These are phyloP conservation scores for Olivierus martensii DNA, from an alignment of 1,140 invertebrate species.

Conservation along the genomic window DNA sequence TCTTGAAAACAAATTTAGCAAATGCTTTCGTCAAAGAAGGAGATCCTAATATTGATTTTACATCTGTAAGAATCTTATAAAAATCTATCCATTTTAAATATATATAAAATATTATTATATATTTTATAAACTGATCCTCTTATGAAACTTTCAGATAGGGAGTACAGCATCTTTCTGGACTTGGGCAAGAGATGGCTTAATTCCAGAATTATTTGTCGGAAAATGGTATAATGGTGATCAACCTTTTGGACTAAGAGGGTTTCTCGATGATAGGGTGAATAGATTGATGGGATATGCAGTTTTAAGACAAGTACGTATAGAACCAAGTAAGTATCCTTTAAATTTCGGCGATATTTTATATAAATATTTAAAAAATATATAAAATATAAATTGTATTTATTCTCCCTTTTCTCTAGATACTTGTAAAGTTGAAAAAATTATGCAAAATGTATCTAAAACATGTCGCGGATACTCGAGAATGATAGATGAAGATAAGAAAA, in stretches of 20 bases:
- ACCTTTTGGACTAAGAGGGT: conserved; percentile 37
- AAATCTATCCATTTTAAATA: too few relatives aligned
- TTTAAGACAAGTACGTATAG: conserved; percentile 35
- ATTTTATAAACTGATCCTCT: too few relatives aligned
- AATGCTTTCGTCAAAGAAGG: conserved; percentile 29
- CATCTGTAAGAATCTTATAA: conserved; percentile 10
- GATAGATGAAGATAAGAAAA: conserved; percentile 22
- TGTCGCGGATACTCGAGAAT: conserved; percentile 21
- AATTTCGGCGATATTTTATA: too few relatives aligned
- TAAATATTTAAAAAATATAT: too few relatives aligned
- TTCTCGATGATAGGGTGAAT: conserved; percentile 36
- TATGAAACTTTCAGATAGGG: not conserved
- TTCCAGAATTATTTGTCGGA: conserved; percentile 32
- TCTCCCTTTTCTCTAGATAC: too few relatives aligned
- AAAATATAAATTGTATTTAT: not conserved
- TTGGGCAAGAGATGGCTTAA: conserved; percentile 32
- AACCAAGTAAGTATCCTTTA: conserved; percentile 19
- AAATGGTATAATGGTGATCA: conserved; percentile 38
- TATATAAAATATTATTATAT: too few relatives aligned
- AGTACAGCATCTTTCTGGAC: conserved; percentile 30
- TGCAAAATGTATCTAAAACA: conserved; percentile 14
- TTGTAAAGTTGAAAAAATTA: conserved; percentile 19
- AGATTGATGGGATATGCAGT: conserved; percentile 41
- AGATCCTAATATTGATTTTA: conserved; percentile 10
- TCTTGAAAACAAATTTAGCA: conserved; percentile 32